Conservation (phyloP, 2,113 vertebrate species). For the Arenaria interpres region DNA sequence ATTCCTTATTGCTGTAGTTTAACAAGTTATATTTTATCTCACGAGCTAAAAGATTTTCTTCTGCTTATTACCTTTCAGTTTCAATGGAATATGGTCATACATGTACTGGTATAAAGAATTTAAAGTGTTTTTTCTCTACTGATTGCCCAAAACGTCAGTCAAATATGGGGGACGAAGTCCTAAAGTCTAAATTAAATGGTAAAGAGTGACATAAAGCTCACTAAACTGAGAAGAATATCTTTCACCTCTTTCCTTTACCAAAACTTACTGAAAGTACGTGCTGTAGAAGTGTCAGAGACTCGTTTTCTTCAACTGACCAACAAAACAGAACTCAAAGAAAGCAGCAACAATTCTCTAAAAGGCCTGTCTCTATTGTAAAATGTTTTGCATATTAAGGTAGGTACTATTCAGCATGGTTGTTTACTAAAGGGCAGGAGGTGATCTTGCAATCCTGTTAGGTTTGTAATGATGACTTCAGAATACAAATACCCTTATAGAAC, state of each 20-base stretch:
- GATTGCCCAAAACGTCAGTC: neutral
- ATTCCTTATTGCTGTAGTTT: neutral
- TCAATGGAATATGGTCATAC: neutral
- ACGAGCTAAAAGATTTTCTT: neutral
- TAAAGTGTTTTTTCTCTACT: neutral
- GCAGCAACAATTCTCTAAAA: neutral
- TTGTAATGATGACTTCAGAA: neutral
- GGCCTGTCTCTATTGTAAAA: neutral
- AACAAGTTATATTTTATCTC: neutral
- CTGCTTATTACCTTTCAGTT: neutral
- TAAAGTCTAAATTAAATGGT: neutral
- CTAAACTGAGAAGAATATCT: neutral
- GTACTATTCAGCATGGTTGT: neutral
- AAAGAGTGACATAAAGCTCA: neutral
- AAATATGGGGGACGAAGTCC: neutral
- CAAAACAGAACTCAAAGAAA: neutral
- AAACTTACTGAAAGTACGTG: neutral
- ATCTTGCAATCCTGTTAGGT: neutral
- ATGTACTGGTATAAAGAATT: neutral
- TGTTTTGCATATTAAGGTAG: neutral
- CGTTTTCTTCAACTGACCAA: neutral
- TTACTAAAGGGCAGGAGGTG: neutral
- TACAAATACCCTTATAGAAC: neutral
- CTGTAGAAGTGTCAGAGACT: neutral
- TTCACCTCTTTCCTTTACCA: neutral